phyloP scores from a whole-genome alignment of 2,113 vertebrate genomes.

The Pollachius pollachius region DNA sequence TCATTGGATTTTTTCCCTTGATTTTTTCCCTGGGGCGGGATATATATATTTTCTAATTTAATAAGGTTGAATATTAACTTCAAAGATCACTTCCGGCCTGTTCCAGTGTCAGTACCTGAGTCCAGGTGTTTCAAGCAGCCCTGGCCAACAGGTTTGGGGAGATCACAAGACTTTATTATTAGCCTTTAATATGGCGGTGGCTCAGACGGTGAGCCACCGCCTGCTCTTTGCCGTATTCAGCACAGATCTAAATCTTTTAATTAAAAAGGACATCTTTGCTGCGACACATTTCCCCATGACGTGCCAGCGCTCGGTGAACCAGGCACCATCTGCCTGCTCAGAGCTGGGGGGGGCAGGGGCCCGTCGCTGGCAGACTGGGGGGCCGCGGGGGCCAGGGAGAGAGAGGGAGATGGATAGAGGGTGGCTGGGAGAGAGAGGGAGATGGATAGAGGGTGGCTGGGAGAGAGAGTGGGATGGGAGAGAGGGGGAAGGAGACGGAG shows the following conservation, averaged over 20 bases:
- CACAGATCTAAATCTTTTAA: constrained; percentile 73
- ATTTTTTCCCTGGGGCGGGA: no score
- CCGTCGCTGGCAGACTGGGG: constrained; percentile 69
- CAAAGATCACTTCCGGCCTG: no score
- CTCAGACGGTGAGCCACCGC: constrained; percentile 42
- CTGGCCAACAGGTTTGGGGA: no score
- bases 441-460: no score
- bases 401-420: constrained; percentile 15
- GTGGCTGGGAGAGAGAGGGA: constrained; percentile 2
- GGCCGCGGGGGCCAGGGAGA: constrained; percentile 42
- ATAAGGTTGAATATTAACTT: no score
- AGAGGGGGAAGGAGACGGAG: constrained; percentile 19
- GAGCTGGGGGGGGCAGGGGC: constrained; percentile 53
- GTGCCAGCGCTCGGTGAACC: constrained; percentile 70
- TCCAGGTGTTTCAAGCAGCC: no score
- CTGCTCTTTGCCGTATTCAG: constrained; percentile 54
- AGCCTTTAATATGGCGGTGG: constrained; percentile 37
- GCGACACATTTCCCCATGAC: constrained; percentile 67
- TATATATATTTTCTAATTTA: no score
- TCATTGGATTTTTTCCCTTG: no score
- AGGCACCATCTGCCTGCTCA: constrained; percentile 69
- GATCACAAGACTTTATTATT: constrained; percentile 11
- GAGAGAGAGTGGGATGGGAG: no score
- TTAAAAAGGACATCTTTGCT: constrained; percentile 74
- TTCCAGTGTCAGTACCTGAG: no score